phyloP scores from a whole-genome alignment of 1,140 invertebrate species.

The Asobara japonica region DNA sequence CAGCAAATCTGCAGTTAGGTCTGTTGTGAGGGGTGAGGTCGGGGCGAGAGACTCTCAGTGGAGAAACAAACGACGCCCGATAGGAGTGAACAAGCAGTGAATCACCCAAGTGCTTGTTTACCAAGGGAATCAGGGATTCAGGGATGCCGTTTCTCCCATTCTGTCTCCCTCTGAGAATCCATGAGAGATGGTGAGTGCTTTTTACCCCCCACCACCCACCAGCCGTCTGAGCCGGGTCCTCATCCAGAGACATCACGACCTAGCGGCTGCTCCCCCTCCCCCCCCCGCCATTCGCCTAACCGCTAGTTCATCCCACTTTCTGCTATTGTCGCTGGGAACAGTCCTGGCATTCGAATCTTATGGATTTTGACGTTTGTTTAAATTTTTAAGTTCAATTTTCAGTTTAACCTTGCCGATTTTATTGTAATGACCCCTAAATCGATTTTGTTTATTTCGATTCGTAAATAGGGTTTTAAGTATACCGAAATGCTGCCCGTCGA shows the following conservation, averaged over 20 bases:
- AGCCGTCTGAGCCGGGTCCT: too few relatives aligned
- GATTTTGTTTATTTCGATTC: too few relatives aligned
- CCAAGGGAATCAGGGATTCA: slow-evolving; percentile 64
- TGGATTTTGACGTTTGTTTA: too few relatives aligned
- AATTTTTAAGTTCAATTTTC: too few relatives aligned
- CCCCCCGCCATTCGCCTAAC: slow-evolving; percentile 31
- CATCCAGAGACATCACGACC: too few relatives aligned
- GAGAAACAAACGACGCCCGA: slow-evolving; percentile 63
- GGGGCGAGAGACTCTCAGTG: not conserved
- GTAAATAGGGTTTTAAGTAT: too few relatives aligned
- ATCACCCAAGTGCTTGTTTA: slow-evolving; percentile 66
- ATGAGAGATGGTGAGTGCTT: slow-evolving; percentile 8
- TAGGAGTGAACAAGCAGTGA: slow-evolving; percentile 64
- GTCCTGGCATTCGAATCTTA: too few relatives aligned
- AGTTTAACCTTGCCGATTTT: too few relatives aligned
- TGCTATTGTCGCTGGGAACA: not conserved
- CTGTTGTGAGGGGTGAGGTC: not conserved
- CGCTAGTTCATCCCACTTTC: not conserved
- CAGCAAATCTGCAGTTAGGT: slow-evolving; percentile 51
- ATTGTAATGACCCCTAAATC: too few relatives aligned
- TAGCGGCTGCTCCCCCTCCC: slow-evolving; percentile 24
- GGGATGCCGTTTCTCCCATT: slow-evolving; percentile 41
- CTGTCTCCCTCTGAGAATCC: slow-evolving; percentile 30
- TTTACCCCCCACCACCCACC: too few relatives aligned
- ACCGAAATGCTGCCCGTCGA: too few relatives aligned